Evolutionary conservation across 2,888 invertebrate species (phyloP), one percentile per base, ranked within the genome.

Genomic region (Plutella xylostella): DNA sequence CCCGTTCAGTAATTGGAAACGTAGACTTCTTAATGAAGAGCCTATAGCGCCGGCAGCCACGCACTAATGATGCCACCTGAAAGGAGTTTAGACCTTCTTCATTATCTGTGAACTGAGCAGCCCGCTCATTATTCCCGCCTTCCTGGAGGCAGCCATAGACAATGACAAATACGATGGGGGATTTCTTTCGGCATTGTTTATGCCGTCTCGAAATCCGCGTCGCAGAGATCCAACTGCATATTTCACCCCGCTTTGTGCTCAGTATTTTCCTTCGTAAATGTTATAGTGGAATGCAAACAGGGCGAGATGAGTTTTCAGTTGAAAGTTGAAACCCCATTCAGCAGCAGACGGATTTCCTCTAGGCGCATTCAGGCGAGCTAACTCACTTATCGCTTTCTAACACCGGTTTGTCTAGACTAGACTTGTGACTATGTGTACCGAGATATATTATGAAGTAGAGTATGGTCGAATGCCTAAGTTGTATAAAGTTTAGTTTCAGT

Each of bases 61-160:
- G 57, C 70, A 56, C 72, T 80, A 79, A 80, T 79, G 79, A 82
- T 73, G 75, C 75, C 74, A 69, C 65, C 62, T 72, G 72, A 77
- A 76, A 75, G 72, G 72, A 70, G 63, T 65, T 60, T 59, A 61
- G 65, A 66, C 58, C 63, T 60, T 61, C 60, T 73, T 77, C 79
- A 75, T 79, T 79, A 78, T 75, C 67, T 68, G 65, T 62, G 63
- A 71, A 67, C 65, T 60, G 68, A 65, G 62, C 68, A 68, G 57
- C 60, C 55, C 54, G 57, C 62, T 65, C 63, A 66, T 73, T 75
- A 70, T 70, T 60, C 60, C 54, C 53, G 57, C 55, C 56, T 60
- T 63, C 56, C 58, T 57, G 51, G 51, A n/a, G 14, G 22, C 12
- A 38, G 22, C 4, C 22, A 22, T 20, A 21, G 9, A 19, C 14